These are phyloP conservation scores for Leptobrachium ailaonicum DNA, from an alignment of 2,113 vertebrate species.

Conservation along the genomic window DNA sequence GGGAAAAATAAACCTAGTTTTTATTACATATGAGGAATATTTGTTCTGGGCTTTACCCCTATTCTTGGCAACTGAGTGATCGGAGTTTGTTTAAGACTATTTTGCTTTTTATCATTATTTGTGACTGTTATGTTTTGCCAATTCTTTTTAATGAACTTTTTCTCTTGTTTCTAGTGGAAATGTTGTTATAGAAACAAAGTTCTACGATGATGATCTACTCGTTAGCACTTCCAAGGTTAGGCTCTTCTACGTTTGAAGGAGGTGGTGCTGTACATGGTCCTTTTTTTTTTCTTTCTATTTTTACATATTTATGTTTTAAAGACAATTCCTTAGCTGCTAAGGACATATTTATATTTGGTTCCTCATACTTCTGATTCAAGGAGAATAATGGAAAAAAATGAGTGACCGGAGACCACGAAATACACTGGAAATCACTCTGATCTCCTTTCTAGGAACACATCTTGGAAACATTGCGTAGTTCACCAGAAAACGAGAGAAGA, in stretches of 20 bases:
- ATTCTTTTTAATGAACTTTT: conserved; percentile 18
- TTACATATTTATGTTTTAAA: conserved; percentile 31
- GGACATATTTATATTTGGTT: conserved; percentile 20
- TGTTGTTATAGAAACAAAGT: conserved; percentile 99
- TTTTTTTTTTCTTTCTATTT: conserved; percentile 43
- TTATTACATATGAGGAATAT: no score
- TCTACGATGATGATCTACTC: conserved; percentile 94
- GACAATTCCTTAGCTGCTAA: conserved; percentile 36
- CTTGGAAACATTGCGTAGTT: neutral
- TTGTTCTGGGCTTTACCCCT: no score
- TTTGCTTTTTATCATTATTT: neutral
- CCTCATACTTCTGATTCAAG: neutral
- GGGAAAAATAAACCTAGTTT: no score
- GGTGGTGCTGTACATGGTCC: conserved; percentile 24
- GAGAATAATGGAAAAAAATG: neutral
- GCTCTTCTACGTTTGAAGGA: conserved; percentile 94
- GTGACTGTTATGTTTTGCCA: neutral
- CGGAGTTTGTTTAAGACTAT: no score
- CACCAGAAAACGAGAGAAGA: neutral
- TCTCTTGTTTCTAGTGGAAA: conserved; percentile 79
- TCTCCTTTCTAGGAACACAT: neutral
- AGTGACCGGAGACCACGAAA: neutral
- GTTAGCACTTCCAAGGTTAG: conserved; percentile 98
- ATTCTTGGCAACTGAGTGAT: no score
- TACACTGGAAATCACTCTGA: neutral